These are phyloP conservation scores for Halocynthia roretzi DNA, from an alignment of 23 tunicate genomes.

Conservation along the genomic window DNA sequence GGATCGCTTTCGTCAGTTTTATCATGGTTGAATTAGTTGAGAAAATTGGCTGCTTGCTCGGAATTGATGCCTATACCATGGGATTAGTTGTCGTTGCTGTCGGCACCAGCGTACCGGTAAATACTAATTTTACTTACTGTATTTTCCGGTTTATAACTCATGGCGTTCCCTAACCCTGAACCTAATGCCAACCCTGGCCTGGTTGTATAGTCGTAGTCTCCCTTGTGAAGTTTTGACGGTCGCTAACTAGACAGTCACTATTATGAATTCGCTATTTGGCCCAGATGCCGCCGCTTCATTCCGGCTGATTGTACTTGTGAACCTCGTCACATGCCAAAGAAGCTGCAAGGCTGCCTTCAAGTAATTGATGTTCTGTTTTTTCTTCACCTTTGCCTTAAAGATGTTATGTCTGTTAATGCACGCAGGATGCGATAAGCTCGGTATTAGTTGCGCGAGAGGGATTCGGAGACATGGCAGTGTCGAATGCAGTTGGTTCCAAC, in stretches of 20 bases:
- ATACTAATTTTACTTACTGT: background rate
- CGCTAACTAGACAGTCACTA: too few relatives aligned
- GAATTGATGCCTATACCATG: slow-evolving; percentile 81
- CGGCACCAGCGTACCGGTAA: slow-evolving; percentile 94
- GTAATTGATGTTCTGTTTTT: too few relatives aligned
- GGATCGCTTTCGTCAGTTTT: slow-evolving; percentile 77
- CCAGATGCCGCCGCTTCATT: too few relatives aligned
- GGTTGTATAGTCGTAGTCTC: too few relatives aligned
- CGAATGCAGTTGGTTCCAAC: slow-evolving; percentile 91
- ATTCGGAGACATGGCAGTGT: slow-evolving; percentile 94
- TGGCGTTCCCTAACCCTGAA: background rate
- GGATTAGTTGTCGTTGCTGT: slow-evolving; percentile 84
- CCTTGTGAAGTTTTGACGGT: too few relatives aligned
- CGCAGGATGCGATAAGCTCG: slow-evolving; percentile 84
- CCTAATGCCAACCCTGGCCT: background rate
- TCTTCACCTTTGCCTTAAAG: slow-evolving; percentile 22
- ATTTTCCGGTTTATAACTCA: too few relatives aligned
- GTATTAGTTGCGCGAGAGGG: slow-evolving; percentile 85
- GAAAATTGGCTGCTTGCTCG: slow-evolving; percentile 65
- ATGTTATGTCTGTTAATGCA: background rate
- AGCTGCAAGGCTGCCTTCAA: too few relatives aligned
- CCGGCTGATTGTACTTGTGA: too few relatives aligned
- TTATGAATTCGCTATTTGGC: too few relatives aligned
- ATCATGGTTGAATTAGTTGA: slow-evolving; percentile 76
- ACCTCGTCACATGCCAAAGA: too few relatives aligned